Conservation (phyloP, 1,140 invertebrate species). For the Epicauta chinensis region DNA sequence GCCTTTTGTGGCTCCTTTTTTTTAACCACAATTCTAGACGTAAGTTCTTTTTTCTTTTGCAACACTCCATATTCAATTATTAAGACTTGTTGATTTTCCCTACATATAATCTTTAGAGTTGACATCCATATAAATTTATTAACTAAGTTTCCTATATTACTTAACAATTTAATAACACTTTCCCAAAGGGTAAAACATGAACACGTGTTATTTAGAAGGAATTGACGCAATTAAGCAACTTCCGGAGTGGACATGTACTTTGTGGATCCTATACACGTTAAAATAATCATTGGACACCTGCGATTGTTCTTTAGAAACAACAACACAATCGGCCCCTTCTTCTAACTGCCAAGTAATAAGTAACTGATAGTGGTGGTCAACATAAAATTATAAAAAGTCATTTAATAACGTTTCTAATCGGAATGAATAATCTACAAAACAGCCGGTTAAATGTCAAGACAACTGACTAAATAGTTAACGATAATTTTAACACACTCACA, state of each 20-base stretch:
- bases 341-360: constrained; percentile 11
- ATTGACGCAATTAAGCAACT: constrained; percentile 24
- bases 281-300: constrained; percentile 15
- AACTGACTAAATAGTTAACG: not conserved
- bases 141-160: no score
- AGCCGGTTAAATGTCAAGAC: no score
- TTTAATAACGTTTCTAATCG: not conserved
- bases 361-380: constrained; percentile 3
- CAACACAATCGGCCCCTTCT: constrained; percentile 2
- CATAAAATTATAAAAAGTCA: not conserved
- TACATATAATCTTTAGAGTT: no score
- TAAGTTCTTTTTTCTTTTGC: no score
- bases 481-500: not conserved
- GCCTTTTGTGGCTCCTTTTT: no score
- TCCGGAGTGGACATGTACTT: constrained; percentile 21
- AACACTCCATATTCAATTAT: no score
- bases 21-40: no score
- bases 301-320: constrained; percentile 6
- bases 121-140: no score
- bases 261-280: constrained; percentile 12
- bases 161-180: no score
- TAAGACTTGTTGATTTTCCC: no score
- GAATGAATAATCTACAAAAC: not conserved
- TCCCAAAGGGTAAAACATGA: not conserved
- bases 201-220: constrained; percentile 22